Conservation (phyloP, 2,797 vertebrate genomes). For the Rhinatrema bivittatum region DNA sequence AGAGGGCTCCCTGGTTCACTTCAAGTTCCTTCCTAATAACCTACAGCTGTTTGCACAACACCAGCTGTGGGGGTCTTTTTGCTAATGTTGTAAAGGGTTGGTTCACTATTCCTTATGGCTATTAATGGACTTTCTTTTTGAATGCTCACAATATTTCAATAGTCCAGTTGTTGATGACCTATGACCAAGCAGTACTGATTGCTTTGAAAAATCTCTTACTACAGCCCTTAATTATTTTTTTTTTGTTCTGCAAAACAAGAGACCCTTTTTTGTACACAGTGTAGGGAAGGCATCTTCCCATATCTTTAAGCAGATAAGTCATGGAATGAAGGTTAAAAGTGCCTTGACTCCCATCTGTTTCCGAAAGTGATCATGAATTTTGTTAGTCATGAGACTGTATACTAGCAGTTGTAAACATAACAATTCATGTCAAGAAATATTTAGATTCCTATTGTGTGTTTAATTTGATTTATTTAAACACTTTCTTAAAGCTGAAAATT, state of each 20-base stretch:
- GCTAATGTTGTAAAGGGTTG: constrained; percentile 7
- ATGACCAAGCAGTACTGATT: constrained; percentile 11
- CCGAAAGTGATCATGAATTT: no score
- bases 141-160: background rate
- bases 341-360: no score
- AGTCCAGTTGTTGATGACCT: constrained; percentile 1
- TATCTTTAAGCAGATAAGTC: background rate
- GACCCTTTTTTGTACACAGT: background rate
- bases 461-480: no score
- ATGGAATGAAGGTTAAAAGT: no score
- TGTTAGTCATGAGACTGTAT: no score
- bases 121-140: background rate
- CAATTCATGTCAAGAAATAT: no score
- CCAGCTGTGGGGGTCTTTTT: constrained; percentile 11
- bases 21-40: constrained; percentile 25
- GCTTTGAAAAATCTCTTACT: constrained; percentile 7
- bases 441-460: no score
- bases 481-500: no score
- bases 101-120: constrained; percentile 14
- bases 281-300: no score
- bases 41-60: constrained; percentile 27
- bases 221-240: constrained; percentile 8
- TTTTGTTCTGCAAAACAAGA: background rate
- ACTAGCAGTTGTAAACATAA: no score
- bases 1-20: constrained; percentile 5